A percentile compares a stretch with the other conserved stretches of the same genome.
Conservation (phyloP, 2,113 vertebrate species). For the Dipodomys spectabilis region DNA sequence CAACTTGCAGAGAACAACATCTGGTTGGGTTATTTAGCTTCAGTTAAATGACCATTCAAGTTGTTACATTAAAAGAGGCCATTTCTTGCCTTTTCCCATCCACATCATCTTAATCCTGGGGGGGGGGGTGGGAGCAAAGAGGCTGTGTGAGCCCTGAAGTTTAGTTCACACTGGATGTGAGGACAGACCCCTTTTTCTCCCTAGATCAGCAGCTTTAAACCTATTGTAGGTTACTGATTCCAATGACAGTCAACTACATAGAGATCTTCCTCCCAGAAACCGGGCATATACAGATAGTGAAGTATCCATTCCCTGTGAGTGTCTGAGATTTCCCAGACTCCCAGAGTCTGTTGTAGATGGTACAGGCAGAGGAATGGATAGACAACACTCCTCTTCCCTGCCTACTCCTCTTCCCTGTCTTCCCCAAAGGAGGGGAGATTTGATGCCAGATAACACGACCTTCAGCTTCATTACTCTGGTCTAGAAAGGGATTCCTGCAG, state of each 20-base stretch:
- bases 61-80: not conserved
- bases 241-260: not conserved
- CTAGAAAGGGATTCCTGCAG: no score
- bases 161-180: not conserved
- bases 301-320: not conserved
- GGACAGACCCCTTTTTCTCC: not conserved
- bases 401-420: not conserved
- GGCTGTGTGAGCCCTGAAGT: not conserved
- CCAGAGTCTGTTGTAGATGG: not conserved
- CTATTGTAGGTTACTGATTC: not conserved
- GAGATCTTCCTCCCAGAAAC: not conserved
- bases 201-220: not conserved
- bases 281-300: no score
- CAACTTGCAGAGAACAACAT: not conserved
- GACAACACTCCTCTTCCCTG: not conserved
- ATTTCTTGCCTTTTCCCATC: not conserved
- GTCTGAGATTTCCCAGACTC: not conserved
- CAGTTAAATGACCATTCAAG: not conserved
- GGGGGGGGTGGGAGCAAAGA: not conserved
- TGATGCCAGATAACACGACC: not conserved
- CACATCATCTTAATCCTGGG: not conserved
- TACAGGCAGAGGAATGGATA: accelerated
- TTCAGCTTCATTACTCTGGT: not conserved
- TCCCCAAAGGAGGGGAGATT: not conserved
- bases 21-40: not conserved